These are phyloP conservation scores for Polietes domitor DNA, from an alignment of 2,888 invertebrate species.

Conservation along the genomic window DNA sequence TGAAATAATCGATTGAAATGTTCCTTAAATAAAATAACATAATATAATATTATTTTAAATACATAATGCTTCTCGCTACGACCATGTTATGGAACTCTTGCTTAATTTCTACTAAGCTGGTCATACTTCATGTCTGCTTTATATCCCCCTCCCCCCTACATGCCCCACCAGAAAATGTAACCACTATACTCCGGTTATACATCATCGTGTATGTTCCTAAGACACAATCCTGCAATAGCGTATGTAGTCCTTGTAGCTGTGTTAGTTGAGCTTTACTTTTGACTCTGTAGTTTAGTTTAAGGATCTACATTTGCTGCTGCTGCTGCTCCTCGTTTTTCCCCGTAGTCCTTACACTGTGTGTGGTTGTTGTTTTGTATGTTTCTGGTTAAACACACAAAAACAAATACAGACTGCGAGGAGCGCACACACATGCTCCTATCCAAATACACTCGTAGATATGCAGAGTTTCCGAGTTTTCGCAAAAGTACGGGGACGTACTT, in stretches of 20 bases:
- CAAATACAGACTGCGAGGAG: no score
- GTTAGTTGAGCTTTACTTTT: background rate
- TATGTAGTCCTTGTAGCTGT: background rate
- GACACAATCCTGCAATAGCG: no score
- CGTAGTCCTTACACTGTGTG: constrained; percentile 17
- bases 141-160: background rate
- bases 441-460: background rate
- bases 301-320: background rate
- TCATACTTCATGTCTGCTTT: background rate
- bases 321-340: no score
- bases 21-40: no score
- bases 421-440: background rate
- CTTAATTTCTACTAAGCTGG: background rate
- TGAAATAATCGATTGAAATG: no score
- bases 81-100: no score
- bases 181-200: background rate
- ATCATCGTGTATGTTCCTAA: background rate
- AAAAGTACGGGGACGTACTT: background rate
- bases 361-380: constrained; percentile 32
- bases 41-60: no score
- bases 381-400: constrained; percentile 22
- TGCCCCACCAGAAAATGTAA: background rate
- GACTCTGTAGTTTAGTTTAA: constrained; percentile 17
- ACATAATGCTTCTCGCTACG: no score
- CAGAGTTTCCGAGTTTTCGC: background rate